phyloP scores from a whole-genome alignment of 2,113 vertebrate species.

The Lepisosteus osseus region DNA sequence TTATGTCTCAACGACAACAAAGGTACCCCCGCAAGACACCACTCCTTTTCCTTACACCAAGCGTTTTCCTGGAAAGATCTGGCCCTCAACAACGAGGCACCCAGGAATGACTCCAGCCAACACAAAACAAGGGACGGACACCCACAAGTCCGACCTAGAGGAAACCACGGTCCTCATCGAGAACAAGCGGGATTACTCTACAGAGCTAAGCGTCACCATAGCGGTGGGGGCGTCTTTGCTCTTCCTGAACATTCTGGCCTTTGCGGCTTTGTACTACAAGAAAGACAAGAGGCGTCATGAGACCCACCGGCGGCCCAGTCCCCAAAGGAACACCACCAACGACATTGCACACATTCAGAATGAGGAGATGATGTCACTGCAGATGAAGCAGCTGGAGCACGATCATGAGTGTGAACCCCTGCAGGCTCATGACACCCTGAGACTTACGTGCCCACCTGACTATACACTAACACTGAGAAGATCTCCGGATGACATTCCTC shows the following conservation, averaged over 20 bases:
- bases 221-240: conserved; percentile 90
- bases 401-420: conserved; percentile 82
- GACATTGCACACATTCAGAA: conserved; percentile 85
- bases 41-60: conserved; percentile 89
- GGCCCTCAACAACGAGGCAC: conserved; percentile 88
- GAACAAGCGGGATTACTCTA: conserved; percentile 89
- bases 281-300: conserved; percentile 90
- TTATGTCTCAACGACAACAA: conserved; percentile 91
- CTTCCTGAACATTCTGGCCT: conserved; percentile 93
- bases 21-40: conserved; percentile 89
- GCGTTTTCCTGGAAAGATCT: conserved; percentile 82
- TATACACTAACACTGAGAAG: conserved; percentile 90
- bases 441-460: conserved; percentile 85
- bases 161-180: conserved; percentile 86
- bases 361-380: conserved; percentile 88
- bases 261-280: conserved; percentile 93
- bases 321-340: conserved; percentile 75
- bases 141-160: conserved; percentile 71
- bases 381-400: conserved; percentile 91
- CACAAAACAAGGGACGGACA: conserved; percentile 83
- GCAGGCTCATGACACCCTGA: conserved; percentile 79
- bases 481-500: conserved; percentile 86
- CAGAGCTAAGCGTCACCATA: conserved; percentile 91
- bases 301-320: conserved; percentile 82
- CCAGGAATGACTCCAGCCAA: conserved; percentile 81